Evolutionary conservation across 2,888 invertebrate genomes (phyloP).

Genomic region (Epistrophella euchroma): DNA sequence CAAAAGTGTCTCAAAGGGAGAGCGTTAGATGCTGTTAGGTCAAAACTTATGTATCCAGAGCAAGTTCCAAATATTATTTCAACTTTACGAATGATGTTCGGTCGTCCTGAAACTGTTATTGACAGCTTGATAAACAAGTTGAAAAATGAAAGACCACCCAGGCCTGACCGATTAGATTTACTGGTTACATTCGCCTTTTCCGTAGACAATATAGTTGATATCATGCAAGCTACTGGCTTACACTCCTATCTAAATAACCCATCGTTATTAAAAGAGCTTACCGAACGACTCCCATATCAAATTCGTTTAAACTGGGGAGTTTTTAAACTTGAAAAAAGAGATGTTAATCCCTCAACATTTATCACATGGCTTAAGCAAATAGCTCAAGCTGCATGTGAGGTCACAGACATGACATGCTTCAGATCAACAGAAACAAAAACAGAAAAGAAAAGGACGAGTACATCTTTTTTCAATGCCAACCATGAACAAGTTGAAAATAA

Average conservation of each 20-base stretch:
- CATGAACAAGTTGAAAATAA: background rate
- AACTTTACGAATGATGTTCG: background rate
- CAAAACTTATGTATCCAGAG: background rate
- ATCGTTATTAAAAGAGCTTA: background rate
- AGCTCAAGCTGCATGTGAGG: constrained; percentile 12
- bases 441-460: background rate
- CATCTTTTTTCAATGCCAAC: background rate
- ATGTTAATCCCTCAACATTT: constrained; percentile 10
- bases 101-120: constrained; percentile 7
- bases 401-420: background rate
- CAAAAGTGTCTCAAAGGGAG: background rate
- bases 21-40: background rate
- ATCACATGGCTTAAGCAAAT: background rate
- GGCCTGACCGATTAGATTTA: background rate
- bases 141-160: background rate
- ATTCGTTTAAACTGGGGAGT: constrained; percentile 2
- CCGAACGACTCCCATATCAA: constrained; percentile 15
- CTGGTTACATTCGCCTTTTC: constrained; percentile 8
- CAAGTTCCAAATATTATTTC: constrained; percentile 10
- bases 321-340: background rate
- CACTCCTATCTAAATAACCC: constrained; percentile 1
- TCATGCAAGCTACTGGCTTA: constrained; percentile 1
- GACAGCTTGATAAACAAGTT: constrained; percentile 5
- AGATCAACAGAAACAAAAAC: background rate
- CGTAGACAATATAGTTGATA: constrained; percentile 7